phyloP scores from a whole-genome alignment of 2,113 vertebrate species.

The Elephantulus edwardii region DNA sequence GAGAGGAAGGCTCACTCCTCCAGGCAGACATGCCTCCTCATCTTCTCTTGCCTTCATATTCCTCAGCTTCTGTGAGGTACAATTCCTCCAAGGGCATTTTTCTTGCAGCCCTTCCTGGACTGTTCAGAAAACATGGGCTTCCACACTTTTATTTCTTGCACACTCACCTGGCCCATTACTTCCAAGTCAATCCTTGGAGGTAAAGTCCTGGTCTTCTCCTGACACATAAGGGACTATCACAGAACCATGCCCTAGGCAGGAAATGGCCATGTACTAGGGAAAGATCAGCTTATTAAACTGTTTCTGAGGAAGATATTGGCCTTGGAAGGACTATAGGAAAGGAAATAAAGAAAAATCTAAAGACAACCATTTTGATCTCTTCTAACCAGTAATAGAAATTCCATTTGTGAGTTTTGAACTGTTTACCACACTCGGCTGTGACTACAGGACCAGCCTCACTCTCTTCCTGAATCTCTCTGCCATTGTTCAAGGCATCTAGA shows the following conservation, averaged over 20 bases:
- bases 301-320: neutral
- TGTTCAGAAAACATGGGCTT: neutral
- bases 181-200: neutral
- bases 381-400: neutral
- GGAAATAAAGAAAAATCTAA: neutral
- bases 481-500: neutral
- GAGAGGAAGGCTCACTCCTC: neutral
- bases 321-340: neutral
- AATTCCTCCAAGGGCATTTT: neutral
- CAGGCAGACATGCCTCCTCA: neutral
- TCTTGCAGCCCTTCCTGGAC: neutral
- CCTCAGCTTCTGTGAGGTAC: neutral
- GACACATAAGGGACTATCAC: neutral
- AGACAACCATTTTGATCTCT: neutral
- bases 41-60: no score
- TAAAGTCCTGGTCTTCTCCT: neutral
- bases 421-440: neutral
- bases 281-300: neutral
- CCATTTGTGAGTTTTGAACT: neutral
- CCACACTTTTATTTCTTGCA: neutral
- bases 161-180: neutral
- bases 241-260: neutral
- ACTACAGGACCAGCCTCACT: neutral
- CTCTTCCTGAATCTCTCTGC: neutral
- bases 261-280: neutral